Evolutionary conservation across 2,113 vertebrate genomes (phyloP).

Genomic region (Myodes glareolus): DNA sequence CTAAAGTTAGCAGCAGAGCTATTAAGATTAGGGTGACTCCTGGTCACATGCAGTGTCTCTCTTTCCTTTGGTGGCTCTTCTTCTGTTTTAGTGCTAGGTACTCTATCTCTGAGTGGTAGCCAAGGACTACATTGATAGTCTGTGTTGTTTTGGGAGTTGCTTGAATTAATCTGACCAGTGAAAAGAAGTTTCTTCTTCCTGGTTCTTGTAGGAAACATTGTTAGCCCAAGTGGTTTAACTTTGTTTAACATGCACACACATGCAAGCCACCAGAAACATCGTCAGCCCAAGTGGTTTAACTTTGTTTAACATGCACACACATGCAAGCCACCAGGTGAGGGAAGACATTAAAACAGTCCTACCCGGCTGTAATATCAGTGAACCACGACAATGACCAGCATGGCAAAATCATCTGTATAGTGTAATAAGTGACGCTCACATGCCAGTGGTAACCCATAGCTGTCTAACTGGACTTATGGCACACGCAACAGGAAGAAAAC

Average conservation of each 20-base stretch:
- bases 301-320: not conserved
- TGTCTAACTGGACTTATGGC: not conserved
- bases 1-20: not conserved
- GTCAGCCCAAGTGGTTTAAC: not conserved
- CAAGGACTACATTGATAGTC: not conserved
- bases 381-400: not conserved
- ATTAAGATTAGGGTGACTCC: rapidly evolving
- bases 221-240: not conserved
- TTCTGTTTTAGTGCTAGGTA: not conserved
- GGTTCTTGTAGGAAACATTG: not conserved
- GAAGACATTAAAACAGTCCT: too few relatives aligned
- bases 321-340: not conserved
- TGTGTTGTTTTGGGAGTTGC: not conserved
- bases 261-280: not conserved
- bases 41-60: not conserved
- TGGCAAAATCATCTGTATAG: not conserved
- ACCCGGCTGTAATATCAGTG: not conserved
- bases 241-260: not conserved
- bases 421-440: too few relatives aligned
- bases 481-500: not conserved
- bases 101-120: not conserved
- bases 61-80: not conserved
- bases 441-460: not conserved
- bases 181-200: not conserved
- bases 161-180: not conserved